phyloP scores from a whole-genome alignment of 1,140 invertebrate species.

The Drosophila orosa region DNA sequence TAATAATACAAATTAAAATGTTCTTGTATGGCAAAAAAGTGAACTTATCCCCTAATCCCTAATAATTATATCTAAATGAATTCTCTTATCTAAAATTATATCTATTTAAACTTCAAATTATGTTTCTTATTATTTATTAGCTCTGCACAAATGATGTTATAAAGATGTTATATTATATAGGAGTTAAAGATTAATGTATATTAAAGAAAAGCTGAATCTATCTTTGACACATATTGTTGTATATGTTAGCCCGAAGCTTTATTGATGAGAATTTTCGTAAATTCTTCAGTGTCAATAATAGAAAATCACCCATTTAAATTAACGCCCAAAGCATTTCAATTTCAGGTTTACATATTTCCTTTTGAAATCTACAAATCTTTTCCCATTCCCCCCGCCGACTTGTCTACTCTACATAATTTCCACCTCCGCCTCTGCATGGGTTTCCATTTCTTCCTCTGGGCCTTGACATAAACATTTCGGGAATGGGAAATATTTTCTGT shows the following conservation, averaged over 20 bases:
- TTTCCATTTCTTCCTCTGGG: conserved; percentile 58
- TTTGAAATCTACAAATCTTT: conserved; percentile 33
- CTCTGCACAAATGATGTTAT: too few species aligned
- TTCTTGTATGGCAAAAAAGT: too few species aligned
- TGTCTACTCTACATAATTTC: conserved; percentile 6
- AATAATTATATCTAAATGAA: too few species aligned
- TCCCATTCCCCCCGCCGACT: conserved; percentile 5
- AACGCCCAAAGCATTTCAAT: conserved; percentile 9
- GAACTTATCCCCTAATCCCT: too few species aligned
- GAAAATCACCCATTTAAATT: conserved; percentile 11
- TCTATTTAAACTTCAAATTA: too few species aligned
- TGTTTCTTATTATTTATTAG: too few species aligned
- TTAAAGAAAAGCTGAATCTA: neutral
- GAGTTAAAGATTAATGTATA: too few species aligned
- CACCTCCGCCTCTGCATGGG: conserved; percentile 42
- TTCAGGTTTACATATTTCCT: conserved; percentile 9
- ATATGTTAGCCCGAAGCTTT: too few species aligned
- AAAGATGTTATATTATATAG: too few species aligned
- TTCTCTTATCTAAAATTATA: too few species aligned
- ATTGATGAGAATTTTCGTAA: neutral
- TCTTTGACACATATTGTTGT: neutral
- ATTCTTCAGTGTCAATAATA: conserved; percentile 11
- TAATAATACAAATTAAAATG: neutral
- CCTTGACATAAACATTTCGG: conserved; percentile 61
- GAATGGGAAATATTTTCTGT: conserved; percentile 62